Base-by-base conservation (phyloP, 2,888 invertebrate species). In the Lasioglossum vierecki region DNA sequence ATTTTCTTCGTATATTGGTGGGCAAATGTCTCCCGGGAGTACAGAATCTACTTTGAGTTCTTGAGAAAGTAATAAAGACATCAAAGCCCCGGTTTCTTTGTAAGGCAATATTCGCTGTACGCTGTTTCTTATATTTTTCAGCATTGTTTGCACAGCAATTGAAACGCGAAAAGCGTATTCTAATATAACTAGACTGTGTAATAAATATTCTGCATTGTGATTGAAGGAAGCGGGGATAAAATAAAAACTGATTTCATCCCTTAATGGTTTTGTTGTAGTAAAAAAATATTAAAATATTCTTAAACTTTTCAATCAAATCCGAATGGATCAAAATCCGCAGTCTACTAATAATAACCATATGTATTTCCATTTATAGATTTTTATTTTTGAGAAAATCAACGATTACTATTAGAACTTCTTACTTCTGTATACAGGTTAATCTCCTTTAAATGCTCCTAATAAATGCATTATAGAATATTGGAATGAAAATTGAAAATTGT, bases 1-100 rank as follows among this genome's bases (percentile, higher is more conserved):
- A 86, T 86, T 86, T 86, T 80, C 77, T 68, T 77, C 73, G 70
- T 86, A 86, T 71, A 86, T 85, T 78, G 85, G 77, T 57, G 79
- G 79, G 77, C 76, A 75, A 85, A 76, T 63, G 72, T 86, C 86
- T 80, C 73, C 35, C 44, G 86, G 80, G 86, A 82, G 53, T 80
- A 73, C 68, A 35, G 26, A 49, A 74, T 83, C 80, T 57, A 63
- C 85, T 80, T 83, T 83, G 79, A 83, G 49, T 70, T 74, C 74
- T 57, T 41, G 26, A 79, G 66, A 82, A 86, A 74, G 73, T 86
- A 82, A 86, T 86, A 86, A 86, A 82, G 66, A 60, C 79, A 53
- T 60, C 60, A 78, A 78, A 85, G 78, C 76, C 41, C 15, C 30
- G 71, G 70, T 26, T 41, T 78, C 68, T 66, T 72, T 70, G 73